These are phyloP conservation scores for Lamellibrachia columna DNA, from an alignment of 2,888 invertebrate genomes.

Conservation along the genomic window DNA sequence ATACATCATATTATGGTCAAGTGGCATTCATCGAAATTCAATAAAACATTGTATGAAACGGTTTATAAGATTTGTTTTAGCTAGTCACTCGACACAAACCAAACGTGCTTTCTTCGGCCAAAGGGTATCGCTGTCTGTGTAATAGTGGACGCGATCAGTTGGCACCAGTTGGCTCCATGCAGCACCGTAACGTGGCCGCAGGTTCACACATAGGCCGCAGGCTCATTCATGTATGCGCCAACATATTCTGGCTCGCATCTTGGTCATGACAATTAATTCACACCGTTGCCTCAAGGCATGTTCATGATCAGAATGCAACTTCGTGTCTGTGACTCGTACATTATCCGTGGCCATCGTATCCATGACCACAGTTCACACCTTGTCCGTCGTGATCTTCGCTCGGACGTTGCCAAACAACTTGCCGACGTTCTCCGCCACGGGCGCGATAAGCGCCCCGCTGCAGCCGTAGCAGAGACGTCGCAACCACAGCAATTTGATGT, in stretches of 20 bases:
- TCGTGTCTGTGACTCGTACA: neutral
- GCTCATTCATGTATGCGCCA: neutral
- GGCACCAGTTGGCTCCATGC: neutral
- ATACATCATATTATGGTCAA: neutral
- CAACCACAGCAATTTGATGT: slow-evolving; percentile 35
- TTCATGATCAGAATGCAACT: neutral
- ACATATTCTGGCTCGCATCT: neutral
- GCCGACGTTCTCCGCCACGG: slow-evolving; percentile 36
- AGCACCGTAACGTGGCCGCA: neutral
- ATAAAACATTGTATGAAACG: no score
- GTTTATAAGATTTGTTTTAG: no score
- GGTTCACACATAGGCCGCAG: neutral
- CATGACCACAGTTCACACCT: neutral
- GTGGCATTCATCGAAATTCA: neutral
- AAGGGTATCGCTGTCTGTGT: no score
- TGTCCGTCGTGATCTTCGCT: neutral
- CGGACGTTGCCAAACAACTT: slow-evolving; percentile 30
- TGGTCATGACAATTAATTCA: neutral
- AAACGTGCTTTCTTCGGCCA: no score
- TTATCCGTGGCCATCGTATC: neutral
- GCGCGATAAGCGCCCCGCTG: slow-evolving; percentile 31
- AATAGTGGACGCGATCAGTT: neutral
- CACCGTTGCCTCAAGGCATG: neutral
- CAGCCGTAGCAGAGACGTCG: slow-evolving; percentile 26
- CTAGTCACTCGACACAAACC: no score